Evolutionary conservation across 2,113 vertebrate genomes (phyloP), one percentile per base, ranked within the genome.

Genomic region (Gadus macrocephalus): DNA sequence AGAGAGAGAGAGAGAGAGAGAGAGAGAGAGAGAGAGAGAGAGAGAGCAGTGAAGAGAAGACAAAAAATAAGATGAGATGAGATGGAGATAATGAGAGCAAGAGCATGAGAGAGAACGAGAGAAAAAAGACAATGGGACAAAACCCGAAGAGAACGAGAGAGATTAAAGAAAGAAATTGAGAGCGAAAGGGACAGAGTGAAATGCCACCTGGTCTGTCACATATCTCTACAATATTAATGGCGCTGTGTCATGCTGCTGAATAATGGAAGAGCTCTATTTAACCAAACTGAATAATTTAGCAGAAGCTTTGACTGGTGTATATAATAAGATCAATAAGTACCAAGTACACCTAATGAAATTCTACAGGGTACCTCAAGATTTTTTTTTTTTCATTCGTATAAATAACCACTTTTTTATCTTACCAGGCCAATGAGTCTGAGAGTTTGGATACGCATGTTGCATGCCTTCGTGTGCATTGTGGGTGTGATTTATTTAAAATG

Each of bases 191-290:
- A 42, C 42, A 61, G 20, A 55, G 78, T 80, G 74, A 82, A 89
- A 88, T 86, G 88, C 88, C 88, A 91, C 87, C 83, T 78, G 42
- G 80, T 73, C 88, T 87, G 89, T 92, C 92, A 91, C 89, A 86
- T 86, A 86, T 90, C 83, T 90, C 90, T 89, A 88, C 89, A 90
- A 92, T 91, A 93, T 93, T 92, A 93, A 93, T 93, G 92, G 92
- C 91, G 91, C 79, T 79, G 84, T 87, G 88, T 85, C 85, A 91
- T 49, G 69, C 82, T 86, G 72, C 75, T 93, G 86, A 92, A 92
- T 93, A 91, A 93, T 93, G 90, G 85, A 93, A 86, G 80, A 88
- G 85, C 73, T 86, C 89, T 91, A 91, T 91, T 93, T 93, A 93
- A 91, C 90, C 82, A 88, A 75, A 72, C 75, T 93, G 89, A 91